These are phyloP conservation scores for Phaetusa simplex DNA, from an alignment of 2,113 vertebrate genomes.

Conservation along the genomic window DNA sequence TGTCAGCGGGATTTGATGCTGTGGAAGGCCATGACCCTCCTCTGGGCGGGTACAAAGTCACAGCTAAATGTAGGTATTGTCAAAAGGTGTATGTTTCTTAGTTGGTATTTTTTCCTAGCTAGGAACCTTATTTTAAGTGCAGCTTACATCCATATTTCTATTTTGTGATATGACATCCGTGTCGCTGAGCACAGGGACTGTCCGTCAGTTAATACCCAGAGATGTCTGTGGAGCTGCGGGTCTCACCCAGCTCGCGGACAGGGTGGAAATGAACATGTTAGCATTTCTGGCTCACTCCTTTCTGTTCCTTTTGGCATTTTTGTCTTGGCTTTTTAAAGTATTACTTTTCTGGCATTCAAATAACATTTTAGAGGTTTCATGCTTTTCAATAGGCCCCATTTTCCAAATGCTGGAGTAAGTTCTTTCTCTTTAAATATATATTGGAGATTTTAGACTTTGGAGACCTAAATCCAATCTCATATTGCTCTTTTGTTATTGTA, in stretches of 20 bases:
- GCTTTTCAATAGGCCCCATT: constrained; percentile 13
- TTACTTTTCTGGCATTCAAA: constrained; percentile 31
- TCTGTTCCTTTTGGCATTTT: background rate
- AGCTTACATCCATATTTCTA: background rate
- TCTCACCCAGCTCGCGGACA: accelerated
- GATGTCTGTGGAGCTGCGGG: background rate
- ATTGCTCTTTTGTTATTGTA: constrained; percentile 33
- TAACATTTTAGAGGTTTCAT: constrained; percentile 31
- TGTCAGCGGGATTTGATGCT: constrained; percentile 84
- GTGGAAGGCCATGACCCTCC: constrained; percentile 83
- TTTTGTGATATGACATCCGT: background rate
- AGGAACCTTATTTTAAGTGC: background rate
- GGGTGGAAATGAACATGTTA: background rate
- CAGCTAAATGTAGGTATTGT: constrained; percentile 82
- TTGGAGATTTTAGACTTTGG: constrained; percentile 7
- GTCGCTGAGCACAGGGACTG: background rate
- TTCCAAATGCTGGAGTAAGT: constrained; percentile 24
- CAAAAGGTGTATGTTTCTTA: background rate
- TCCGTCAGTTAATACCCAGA: background rate
- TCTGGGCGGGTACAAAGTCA: constrained; percentile 83
- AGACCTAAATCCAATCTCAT: background rate
- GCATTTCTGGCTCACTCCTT: background rate
- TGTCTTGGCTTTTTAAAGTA: background rate
- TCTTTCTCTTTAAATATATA: constrained; percentile 22
- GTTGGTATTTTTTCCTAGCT: background rate